Evolutionary conservation across 2,888 invertebrate species (phyloP).

Genomic region (Lysandra bellargus): DNA sequence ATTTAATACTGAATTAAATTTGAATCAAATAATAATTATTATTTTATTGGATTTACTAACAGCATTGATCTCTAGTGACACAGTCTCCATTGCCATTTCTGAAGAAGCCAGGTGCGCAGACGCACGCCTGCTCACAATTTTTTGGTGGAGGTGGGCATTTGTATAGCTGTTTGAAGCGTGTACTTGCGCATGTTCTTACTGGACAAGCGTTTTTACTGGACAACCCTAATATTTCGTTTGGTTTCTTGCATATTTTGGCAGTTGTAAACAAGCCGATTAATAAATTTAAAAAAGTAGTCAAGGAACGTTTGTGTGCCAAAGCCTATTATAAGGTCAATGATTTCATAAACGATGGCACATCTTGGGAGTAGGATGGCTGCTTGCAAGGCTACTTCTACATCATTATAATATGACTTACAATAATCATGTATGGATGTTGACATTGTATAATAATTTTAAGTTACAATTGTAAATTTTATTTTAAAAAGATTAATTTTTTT

Average conservation of each 20-base stretch:
- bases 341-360: too few species aligned
- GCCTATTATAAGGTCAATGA: too few species aligned
- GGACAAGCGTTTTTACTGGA: conserved; percentile 33
- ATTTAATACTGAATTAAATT: too few species aligned
- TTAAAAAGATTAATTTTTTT: too few species aligned
- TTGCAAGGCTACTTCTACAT: too few species aligned
- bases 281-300: too few species aligned
- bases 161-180: conserved; percentile 37
- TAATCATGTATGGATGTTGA: too few species aligned
- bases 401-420: too few species aligned
- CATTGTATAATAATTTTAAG: too few species aligned
- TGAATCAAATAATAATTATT: neutral
- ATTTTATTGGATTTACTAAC: neutral
- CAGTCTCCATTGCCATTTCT: conserved; percentile 46
- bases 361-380: too few species aligned
- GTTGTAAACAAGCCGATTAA: neutral
- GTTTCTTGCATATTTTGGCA: conserved; percentile 33
- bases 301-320: too few species aligned
- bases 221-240: conserved; percentile 37
- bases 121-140: conserved; percentile 44
- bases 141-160: conserved; percentile 37
- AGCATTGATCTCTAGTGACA: conserved; percentile 33
- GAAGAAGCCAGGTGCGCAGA: conserved; percentile 47
- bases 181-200: conserved; percentile 46
- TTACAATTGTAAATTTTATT: too few species aligned